A percentile compares a stretch with the other conserved stretches of the same genome.
Conservation (phyloP, 2,797 vertebrate species). For the Pteropus rufus region DNA sequence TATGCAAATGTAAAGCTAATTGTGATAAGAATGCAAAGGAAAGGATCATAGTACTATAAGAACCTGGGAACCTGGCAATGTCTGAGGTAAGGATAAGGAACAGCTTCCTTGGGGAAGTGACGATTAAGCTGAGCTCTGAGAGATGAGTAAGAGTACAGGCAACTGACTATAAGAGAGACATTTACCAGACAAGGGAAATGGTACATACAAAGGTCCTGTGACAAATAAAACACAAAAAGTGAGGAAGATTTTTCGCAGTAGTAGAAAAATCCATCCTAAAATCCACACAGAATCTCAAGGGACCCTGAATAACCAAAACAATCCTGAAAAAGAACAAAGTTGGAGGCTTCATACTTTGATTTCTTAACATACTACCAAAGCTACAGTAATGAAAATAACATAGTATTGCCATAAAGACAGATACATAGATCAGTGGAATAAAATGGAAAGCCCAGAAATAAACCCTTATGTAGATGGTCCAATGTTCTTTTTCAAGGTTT, state of each 20-base stretch:
- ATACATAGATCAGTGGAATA: neutral
- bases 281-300: neutral
- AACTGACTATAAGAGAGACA: neutral
- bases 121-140: neutral
- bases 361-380: slow-evolving; percentile 17
- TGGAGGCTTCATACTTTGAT: neutral
- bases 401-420: neutral
- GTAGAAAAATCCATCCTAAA: slow-evolving; percentile 20
- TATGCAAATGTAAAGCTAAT: neutral
- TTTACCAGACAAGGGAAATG: neutral
- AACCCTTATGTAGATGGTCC: neutral
- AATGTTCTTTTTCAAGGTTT: neutral
- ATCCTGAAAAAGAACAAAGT: neutral
- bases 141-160: neutral
- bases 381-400: neutral
- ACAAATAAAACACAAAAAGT: neutral
- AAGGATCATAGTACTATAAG: neutral
- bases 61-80: neutral
- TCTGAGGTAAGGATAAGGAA: neutral
- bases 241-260: neutral
- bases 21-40: neutral
- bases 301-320: neutral
- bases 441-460: neutral
- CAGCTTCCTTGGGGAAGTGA: neutral
- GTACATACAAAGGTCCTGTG: neutral